Evolutionary conservation across 2,113 vertebrate species (phyloP).

Genomic region (Eonycteris spelaea): DNA sequence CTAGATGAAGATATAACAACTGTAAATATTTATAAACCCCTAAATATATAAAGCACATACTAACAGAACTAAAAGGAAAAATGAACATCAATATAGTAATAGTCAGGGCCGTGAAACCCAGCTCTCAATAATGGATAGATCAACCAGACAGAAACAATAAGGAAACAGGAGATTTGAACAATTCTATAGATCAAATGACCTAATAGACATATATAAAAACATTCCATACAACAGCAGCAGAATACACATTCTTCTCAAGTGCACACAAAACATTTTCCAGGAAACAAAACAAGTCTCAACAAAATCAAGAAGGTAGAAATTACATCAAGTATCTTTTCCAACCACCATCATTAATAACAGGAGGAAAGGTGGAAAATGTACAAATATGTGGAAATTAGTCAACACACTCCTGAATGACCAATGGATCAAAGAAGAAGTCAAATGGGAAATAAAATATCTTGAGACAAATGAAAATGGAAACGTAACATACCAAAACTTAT

Average conservation of each 20-base stretch:
- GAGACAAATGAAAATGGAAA: conserved; percentile 7
- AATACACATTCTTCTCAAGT: neutral
- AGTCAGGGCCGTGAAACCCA: neutral
- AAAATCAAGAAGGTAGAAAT: neutral
- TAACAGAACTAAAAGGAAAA: neutral
- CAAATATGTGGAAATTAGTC: neutral
- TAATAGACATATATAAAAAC: neutral
- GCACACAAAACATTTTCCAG: neutral
- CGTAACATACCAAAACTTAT: neutral
- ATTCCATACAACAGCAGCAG: neutral
- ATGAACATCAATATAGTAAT: neutral
- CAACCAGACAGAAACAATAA: neutral
- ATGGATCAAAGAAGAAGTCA: neutral
- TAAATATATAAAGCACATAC: neutral
- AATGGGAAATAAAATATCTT: neutral
- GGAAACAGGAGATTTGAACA: neutral
- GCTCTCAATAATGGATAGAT: neutral
- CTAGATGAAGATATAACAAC: neutral
- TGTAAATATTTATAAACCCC: neutral
- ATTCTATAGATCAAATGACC: neutral
- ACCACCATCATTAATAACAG: neutral
- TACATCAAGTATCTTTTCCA: neutral
- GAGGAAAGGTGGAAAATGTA: neutral
- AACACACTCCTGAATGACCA: neutral
- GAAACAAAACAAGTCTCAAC: neutral